Evolutionary conservation across 2,797 vertebrate species (phyloP).

Genomic region (Synanceia verrucosa): DNA sequence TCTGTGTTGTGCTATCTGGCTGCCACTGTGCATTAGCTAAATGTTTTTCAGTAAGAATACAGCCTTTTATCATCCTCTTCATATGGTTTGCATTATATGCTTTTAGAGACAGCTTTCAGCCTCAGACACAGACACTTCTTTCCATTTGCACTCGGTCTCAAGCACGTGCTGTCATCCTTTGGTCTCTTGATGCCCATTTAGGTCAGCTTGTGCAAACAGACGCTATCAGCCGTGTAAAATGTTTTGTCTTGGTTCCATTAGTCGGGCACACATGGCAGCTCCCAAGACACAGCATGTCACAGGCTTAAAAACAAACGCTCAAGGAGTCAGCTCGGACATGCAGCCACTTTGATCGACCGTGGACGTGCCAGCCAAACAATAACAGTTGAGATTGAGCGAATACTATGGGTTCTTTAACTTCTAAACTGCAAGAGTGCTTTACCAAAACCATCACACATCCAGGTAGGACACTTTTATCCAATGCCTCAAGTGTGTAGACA

Average conservation of each 20-base stretch:
- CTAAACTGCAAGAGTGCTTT: not conserved
- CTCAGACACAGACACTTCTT: conserved; percentile 35
- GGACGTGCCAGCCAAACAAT: not conserved
- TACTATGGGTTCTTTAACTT: not conserved
- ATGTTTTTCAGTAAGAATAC: conserved; percentile 29
- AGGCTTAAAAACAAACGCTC: conserved; percentile 23
- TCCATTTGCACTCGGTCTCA: conserved; percentile 48
- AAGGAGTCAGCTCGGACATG: not conserved
- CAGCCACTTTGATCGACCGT: not conserved
- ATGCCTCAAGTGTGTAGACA: not conserved
- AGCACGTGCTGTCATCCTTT: conserved; percentile 41
- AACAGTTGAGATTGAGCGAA: conserved; percentile 3
- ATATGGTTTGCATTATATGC: conserved; percentile 59
- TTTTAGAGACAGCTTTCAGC: conserved; percentile 52
- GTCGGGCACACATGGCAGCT: conserved; percentile 33
- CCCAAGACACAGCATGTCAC: conserved; percentile 36
- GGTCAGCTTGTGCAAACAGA: conserved; percentile 67
- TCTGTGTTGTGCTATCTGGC: conserved; percentile 20
- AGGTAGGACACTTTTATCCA: not conserved
- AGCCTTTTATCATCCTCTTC: conserved; percentile 63
- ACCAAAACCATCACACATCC: not conserved
- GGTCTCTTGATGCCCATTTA: conserved; percentile 53
- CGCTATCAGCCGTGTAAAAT: conserved; percentile 53
- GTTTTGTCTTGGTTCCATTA: conserved; percentile 76
- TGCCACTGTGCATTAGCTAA: conserved; percentile 46